Evolutionary conservation across 1,140 invertebrate species (phyloP).

Genomic region (Meloidogyne hapla): DNA sequence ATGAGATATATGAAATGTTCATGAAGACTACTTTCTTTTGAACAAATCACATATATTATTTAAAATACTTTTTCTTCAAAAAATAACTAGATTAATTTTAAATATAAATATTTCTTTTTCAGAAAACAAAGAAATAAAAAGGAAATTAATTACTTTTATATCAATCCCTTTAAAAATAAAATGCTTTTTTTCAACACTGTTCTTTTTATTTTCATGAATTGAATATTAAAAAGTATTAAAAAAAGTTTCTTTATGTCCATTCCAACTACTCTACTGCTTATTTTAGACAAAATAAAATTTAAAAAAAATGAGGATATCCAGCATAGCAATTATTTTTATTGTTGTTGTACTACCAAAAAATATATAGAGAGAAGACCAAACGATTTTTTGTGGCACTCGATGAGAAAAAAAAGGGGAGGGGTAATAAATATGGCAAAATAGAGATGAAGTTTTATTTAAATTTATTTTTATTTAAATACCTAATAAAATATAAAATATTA

Average conservation of each 20-base stretch:
- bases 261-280: too few species aligned
- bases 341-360: not conserved
- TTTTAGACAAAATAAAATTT: not conserved
- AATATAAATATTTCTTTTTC: not conserved
- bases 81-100: not conserved
- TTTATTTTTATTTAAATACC: too few species aligned
- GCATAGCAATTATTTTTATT: conserved; percentile 1
- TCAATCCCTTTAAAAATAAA: not conserved
- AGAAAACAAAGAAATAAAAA: not conserved
- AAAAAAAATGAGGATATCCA: not conserved
- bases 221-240: not conserved
- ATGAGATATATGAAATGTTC: too few species aligned
- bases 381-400: not conserved
- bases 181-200: not conserved
- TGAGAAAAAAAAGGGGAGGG: too few species aligned
- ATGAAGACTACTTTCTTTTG: too few species aligned
- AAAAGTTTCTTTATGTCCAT: too few species aligned
- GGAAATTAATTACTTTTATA: not conserved
- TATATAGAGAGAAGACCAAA: not conserved
- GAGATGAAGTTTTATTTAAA: too few species aligned
- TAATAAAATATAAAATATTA: too few species aligned
- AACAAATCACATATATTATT: too few species aligned
- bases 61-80: too few species aligned
- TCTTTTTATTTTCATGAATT: not conserved
- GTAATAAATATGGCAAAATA: too few species aligned